Base-by-base conservation (phyloP, 2,113 vertebrate genomes). In the Vulpes lagopus region DNA sequence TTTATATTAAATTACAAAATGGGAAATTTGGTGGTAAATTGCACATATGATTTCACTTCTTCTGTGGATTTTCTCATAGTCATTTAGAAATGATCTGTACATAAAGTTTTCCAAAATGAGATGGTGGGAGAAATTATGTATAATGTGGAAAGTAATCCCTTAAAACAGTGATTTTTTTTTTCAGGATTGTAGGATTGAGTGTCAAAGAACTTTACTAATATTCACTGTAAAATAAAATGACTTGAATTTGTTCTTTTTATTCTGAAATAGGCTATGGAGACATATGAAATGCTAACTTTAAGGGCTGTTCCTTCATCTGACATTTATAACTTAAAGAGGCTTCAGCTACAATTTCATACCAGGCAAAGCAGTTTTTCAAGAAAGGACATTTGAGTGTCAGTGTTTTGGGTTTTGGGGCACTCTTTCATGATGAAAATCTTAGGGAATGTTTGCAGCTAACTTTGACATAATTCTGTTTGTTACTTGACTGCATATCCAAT, bases 401-500 rank as follows among this genome's bases (percentile, higher is more conserved):
- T 86, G 23, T 73, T 89, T 55, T 76, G 32, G 30, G 19, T 76
- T 91, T 64, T 3, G 9, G 23, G 27, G 22, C 19, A 6, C 16
- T 51, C 1, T 84, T 96, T 81, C 30, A n/a, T n/a, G 38, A 88
- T 79, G 76, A 83, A 90, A 85, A 91, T 89, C 49, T 80, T 57
- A 11, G 88, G 80, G n/a, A 16, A 2, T 71, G 25, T 55, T 97
- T 88, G 79, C 30, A 69, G 43, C 51, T 94, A 91, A 79, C 65
- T 90, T 23, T 89, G 20, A 76, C n/a, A 84, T 65, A 92, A 93
- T 91, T 89, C 43, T 96, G 19, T 96, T 64, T 94, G 59, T 89
- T 96, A 95, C 76, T 95, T 92, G 43, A 89, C 22, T 91, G 62
- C n/a, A 23, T 89, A 64, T 94, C 43, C 55, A 94, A 32, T 94